Percentiles rank a stretch among this genome's conserved stretches.
These are phyloP conservation scores for Redunca redunca DNA, from an alignment of 2,113 vertebrate genomes.

Conservation along the genomic window DNA sequence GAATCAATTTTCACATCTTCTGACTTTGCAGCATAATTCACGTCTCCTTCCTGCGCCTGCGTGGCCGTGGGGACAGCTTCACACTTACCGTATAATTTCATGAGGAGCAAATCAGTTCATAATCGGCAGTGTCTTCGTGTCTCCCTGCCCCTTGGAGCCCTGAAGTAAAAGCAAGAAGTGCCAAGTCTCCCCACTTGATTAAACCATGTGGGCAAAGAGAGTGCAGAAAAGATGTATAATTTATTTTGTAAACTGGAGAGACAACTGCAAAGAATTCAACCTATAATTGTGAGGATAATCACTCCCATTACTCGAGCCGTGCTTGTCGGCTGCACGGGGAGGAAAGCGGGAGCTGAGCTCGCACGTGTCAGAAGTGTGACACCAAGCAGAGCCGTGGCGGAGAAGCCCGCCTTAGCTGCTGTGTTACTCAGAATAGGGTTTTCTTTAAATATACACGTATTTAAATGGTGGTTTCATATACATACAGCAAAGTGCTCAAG, in stretches of 20 bases:
- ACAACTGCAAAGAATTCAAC: slow-evolving; percentile 60
- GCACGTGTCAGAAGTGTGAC: slow-evolving; percentile 59
- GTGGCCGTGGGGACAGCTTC: slow-evolving; percentile 47
- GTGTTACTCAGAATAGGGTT: slow-evolving; percentile 38
- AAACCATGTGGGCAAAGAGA: slow-evolving; percentile 20
- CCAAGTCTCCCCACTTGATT: slow-evolving; percentile 14
- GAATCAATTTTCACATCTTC: slow-evolving; percentile 80
- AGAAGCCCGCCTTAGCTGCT: background rate
- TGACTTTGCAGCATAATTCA: slow-evolving; percentile 69
- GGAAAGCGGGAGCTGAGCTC: slow-evolving; percentile 40
- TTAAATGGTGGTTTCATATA: background rate
- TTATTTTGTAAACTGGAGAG: slow-evolving; percentile 55
- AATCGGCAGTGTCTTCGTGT: slow-evolving; percentile 50
- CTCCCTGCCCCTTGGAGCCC: slow-evolving; percentile 37
- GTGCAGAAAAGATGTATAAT: slow-evolving; percentile 40
- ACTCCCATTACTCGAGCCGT: slow-evolving; percentile 46
- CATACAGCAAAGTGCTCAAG: accelerated
- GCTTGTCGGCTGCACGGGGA: slow-evolving; percentile 36
- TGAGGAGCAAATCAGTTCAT: slow-evolving; percentile 53
- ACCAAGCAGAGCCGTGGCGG: slow-evolving; percentile 1
- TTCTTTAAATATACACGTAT: background rate
- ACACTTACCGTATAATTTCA: slow-evolving; percentile 58
- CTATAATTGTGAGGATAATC: slow-evolving; percentile 61
- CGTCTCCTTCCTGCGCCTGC: slow-evolving; percentile 57
- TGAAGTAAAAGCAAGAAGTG: slow-evolving; percentile 34